Conservation (phyloP, 2,113 vertebrate genomes). For the Psittacula cyanocephala region DNA sequence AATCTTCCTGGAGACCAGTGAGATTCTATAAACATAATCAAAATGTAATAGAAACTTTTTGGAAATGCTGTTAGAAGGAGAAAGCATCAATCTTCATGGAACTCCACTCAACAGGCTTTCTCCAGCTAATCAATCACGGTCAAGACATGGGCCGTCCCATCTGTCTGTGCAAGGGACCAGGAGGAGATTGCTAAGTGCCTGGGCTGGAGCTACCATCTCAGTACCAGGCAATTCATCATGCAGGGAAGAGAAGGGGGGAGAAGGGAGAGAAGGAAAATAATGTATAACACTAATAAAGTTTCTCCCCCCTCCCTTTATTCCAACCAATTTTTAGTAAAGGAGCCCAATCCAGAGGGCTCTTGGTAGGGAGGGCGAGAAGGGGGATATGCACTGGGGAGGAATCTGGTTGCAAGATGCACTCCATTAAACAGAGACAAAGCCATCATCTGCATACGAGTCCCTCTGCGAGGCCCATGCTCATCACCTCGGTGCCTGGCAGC, state of each 20-base stretch:
- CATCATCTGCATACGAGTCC: slow-evolving; percentile 19
- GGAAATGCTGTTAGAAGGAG: slow-evolving; percentile 87
- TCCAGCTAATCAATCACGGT: slow-evolving; percentile 85
- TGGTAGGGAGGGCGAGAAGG: not conserved
- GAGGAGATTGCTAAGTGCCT: slow-evolving; percentile 76
- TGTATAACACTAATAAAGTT: slow-evolving; percentile 81
- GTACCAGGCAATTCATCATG: slow-evolving; percentile 82
- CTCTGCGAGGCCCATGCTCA: not conserved
- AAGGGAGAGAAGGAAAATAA: slow-evolving; percentile 75
- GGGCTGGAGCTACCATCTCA: slow-evolving; percentile 78
- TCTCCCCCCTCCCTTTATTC: slow-evolving; percentile 54
- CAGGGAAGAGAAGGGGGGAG: slow-evolving; percentile 47
- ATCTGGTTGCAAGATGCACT: slow-evolving; percentile 57
- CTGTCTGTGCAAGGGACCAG: slow-evolving; percentile 81
- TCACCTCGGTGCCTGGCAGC: not conserved
- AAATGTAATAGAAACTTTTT: slow-evolving; percentile 89
- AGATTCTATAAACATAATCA: slow-evolving; percentile 88
- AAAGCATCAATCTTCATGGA: slow-evolving; percentile 88
- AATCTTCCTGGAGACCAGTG: slow-evolving; percentile 80
- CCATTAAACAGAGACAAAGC: slow-evolving; percentile 65
- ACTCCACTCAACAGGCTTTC: slow-evolving; percentile 86
- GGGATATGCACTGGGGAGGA: slow-evolving; percentile 27
- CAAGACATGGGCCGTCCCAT: slow-evolving; percentile 82
- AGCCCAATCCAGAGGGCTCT: slow-evolving; percentile 62
- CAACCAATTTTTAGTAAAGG: slow-evolving; percentile 76